Base-by-base conservation (phyloP, 2,113 vertebrate genomes). In the Tursiops truncatus region DNA sequence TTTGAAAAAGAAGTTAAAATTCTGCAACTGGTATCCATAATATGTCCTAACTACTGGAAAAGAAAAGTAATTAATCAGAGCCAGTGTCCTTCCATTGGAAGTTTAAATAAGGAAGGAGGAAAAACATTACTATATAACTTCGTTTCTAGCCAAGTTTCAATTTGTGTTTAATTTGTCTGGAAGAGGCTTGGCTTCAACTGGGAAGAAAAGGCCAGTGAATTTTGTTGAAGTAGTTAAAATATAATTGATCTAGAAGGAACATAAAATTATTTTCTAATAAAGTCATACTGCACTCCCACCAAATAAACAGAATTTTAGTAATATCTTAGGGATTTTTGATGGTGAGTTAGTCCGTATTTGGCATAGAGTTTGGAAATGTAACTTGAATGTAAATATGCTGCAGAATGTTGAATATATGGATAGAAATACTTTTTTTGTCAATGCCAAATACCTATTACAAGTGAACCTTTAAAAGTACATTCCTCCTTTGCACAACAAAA, bases 351-450 rank as follows among this genome's bases (percentile, higher is more conserved):
- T 97, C 23, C 94, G 74, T 92, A 63, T 95, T 95, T 36, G 97
- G 97, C 79, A 14, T 97, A 96, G 97, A 98, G 98, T 97, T 97
- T 98, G 98, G 97, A 98, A 97, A 26, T 97, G 98, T 98, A 99
- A 99, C 99, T 99, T 99, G 99, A 99, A 99, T 99, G 99, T 99
- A 99, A 98, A 99, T 99, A 99, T 90, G 91, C 97, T 98, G 95
- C 96, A 98, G 73, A 91, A 98, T 98, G 95, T 98, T 98, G 98
- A 98, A 98, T 98, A 97, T 98, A 98, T 96, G 98, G 96, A 96
- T 98, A 96, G 98, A 98, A 98, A 99, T 98, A 98, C 96, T 97
- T 92, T 81, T 81, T 98, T 95, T 98, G 98, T 99, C 97, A 90
- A 98, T 97, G 97, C 28, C 97, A 98, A 98, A 98, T 98, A 94